Evolutionary conservation across 2,113 vertebrate species (phyloP), one percentile per base, ranked within the genome.

Genomic region (Anarrhichthys ocellatus): DNA sequence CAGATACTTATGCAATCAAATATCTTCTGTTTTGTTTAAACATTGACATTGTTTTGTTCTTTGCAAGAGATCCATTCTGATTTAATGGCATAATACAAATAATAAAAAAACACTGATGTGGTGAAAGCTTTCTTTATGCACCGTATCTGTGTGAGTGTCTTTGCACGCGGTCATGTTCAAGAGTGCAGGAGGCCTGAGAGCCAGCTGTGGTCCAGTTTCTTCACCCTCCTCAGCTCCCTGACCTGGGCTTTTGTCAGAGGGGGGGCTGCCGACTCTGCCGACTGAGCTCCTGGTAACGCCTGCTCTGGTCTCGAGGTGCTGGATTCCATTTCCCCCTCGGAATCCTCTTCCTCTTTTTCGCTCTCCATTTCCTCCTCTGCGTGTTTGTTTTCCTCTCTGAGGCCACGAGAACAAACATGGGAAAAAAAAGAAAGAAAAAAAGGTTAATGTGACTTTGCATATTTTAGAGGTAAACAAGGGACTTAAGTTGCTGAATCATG

Each of bases 151-250:
- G 40, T 36, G 24, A 70, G 11, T 24, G 46, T 78, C 32, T 64
- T 38, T 42, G 54, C 9, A 8, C 40, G 34, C 0, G 5, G 22
- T 76, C 48, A 64, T 22, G 32, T 40, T 86, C 84, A 93, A 8
- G 82, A 80, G 76, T 88, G 75, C 77, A 89, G 29, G 20, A 92
- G 63, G 17, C 48, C 73, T 72, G 84, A 50, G 13, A 97, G 59
- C 98, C 98, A 99, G 89, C 96, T 96, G 75, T 95, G 97, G 94
- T 99, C 97, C 3, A 88, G 89, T 92, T 95, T 98, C 83, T 95
- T 95, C 80, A 98, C 86, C 81, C 94, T 95, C 61, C 94, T 95
- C 87, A 99, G 93, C 81, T 98, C 96, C 82, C 90, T 97, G 52
- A 93, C 91, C 84, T 98, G 94, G 9, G 92, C 90, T 94, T 96